Evolutionary conservation across 2,888 invertebrate species (phyloP), one percentile per base, ranked within the genome.

Genomic region (Cylloceria caligata): DNA sequence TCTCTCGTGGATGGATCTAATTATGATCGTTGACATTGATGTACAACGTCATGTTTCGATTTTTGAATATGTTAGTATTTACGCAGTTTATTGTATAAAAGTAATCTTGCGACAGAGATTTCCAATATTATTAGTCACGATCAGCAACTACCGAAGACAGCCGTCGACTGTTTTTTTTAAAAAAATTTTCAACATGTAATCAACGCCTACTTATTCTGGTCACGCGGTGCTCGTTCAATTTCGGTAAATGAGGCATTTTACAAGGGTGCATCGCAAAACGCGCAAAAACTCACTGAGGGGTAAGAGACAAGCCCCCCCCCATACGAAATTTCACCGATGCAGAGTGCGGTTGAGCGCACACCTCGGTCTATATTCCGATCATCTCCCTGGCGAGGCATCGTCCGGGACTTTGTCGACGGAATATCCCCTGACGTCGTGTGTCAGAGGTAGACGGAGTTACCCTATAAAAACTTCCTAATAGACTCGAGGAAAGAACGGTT

Each of bases 391-490:
- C 39, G 39, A 13, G 65, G 65, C 34, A 3, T 39, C 64, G 36
- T 27, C 24, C 49, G n/a, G 27, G 57, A 65, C 47, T 47, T 39
- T 36, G 47, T 68, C 77, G 42, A 57, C 57, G 67, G 57, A 42
- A 55, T 19, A 52, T 19, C 52, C 42, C 64, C 36, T 64, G 24
- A 42, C 21, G 39, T 64, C 39, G 39, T 64, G 64, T 36, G 19
- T 13, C 64, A 64, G 64, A 64, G 39, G 64, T 39, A 79, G 79
- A 75, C 67, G 21, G 71, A 75, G 79, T 79, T 79, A 57, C 64
- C 75, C 57, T 79, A 79, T 82, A 82, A 82, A 82, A 82, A 82
- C 75, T 82, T 82, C 79, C 71, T 82, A 82, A 82, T 82, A 82
- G 82, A 82, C 79, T 82, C 67, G 79, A 78, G 82, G 79, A 82